phyloP scores from a whole-genome alignment of 2,888 invertebrate genomes.

The Luperina nickerlii region DNA sequence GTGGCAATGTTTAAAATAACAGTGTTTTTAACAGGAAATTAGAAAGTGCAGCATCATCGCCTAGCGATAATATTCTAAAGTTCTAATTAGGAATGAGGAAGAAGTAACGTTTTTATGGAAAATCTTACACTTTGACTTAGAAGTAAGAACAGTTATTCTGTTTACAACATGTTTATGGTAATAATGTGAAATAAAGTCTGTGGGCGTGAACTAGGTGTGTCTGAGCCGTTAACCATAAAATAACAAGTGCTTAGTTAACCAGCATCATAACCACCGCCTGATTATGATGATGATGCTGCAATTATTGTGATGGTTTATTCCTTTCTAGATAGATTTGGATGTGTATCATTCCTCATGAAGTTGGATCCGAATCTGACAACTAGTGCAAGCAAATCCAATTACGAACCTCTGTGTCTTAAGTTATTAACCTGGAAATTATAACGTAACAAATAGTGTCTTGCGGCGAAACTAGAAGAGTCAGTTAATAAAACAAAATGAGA shows the following conservation, averaged over 20 bases:
- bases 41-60: conserved; percentile 56
- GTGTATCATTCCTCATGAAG: neutral
- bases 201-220: neutral
- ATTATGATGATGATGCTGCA: neutral
- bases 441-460: neutral
- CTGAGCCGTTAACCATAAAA: too few species aligned
- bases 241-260: neutral
- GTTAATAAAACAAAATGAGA: neutral
- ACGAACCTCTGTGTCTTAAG: neutral
- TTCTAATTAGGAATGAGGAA: conserved; percentile 20
- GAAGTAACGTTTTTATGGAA: conserved; percentile 25
- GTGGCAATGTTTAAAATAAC: conserved; percentile 50
- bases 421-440: neutral
- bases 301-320: neutral
- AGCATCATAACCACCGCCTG: neutral
- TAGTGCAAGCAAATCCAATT: neutral
- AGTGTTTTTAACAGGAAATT: conserved; percentile 57
- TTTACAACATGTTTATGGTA: neutral
- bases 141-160: conserved; percentile 21
- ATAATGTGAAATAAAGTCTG: neutral
- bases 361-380: neutral
- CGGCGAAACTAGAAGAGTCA: neutral
- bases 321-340: neutral
- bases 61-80: conserved; percentile 7
- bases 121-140: conserved; percentile 7